Evolutionary conservation across 2,888 invertebrate genomes (phyloP).

Genomic region (Campaea margaritaria): DNA sequence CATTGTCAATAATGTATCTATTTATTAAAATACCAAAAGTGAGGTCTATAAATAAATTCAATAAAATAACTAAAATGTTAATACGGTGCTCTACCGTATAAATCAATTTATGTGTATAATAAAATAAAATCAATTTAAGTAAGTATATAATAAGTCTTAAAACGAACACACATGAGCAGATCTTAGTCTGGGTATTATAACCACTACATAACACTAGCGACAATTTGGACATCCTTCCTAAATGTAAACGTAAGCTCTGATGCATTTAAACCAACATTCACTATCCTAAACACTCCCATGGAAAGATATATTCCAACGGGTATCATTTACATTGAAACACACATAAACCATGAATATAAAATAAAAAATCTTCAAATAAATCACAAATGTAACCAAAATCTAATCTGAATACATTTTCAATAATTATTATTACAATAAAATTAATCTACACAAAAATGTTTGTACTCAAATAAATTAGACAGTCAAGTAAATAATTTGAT

Average conservation of each 20-base stretch:
- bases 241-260: slow-evolving; percentile 3
- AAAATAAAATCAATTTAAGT: slow-evolving; percentile 31
- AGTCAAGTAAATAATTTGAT: too few relatives aligned
- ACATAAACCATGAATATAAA: not conserved
- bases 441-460: not conserved
- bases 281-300: not conserved
- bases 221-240: slow-evolving; percentile 26
- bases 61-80: slow-evolving; percentile 35
- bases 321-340: not conserved
- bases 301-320: not conserved
- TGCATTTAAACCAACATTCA: not conserved
- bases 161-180: slow-evolving; percentile 38
- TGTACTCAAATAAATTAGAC: slow-evolving; percentile 11
- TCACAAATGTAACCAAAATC: slow-evolving; percentile 3
- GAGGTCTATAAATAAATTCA: slow-evolving; percentile 51
- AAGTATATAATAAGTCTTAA: slow-evolving; percentile 33
- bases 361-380: slow-evolving; percentile 3
- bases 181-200: slow-evolving; percentile 24
- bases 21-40: slow-evolving; percentile 65
- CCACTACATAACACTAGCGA: slow-evolving; percentile 13
- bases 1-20: slow-evolving; percentile 50
- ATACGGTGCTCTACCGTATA: slow-evolving; percentile 28
- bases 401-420: not conserved
- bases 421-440: not conserved
- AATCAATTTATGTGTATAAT: slow-evolving; percentile 22